Percentiles rank a stretch among this genome's conserved stretches.
These are phyloP conservation scores for Zaprionus nigranus DNA, from an alignment of 1,140 invertebrate species.

Conservation along the genomic window DNA sequence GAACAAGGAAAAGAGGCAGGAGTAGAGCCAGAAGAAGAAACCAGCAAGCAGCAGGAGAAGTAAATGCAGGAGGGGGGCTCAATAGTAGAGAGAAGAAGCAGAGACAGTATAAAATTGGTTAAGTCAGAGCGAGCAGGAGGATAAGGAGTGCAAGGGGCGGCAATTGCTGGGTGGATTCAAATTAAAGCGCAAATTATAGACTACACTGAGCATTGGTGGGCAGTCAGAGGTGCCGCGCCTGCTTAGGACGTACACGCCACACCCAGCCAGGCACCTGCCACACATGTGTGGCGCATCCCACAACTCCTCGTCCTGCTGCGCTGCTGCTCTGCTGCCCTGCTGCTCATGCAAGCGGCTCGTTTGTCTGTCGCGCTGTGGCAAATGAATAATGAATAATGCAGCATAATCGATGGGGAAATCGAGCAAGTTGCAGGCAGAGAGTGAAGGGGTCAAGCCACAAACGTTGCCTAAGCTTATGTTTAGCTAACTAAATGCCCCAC, in stretches of 20 bases:
- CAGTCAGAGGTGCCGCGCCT: constrained; percentile 1
- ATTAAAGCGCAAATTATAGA: constrained; percentile 9
- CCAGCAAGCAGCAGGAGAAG: background rate
- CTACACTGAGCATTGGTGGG: background rate
- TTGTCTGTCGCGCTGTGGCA: constrained; percentile 2
- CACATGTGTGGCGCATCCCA: background rate
- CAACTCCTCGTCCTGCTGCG: background rate
- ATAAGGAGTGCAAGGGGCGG: background rate
- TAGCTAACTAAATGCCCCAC: constrained; percentile 26
- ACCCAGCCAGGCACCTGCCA: background rate
- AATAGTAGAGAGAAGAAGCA: too few species aligned
- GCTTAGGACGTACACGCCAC: background rate
- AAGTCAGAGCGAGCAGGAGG: background rate
- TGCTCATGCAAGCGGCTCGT: background rate
- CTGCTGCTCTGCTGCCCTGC: background rate
- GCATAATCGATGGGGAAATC: background rate
- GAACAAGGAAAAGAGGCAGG: background rate
- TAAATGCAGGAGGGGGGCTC: background rate
- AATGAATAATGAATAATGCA: constrained; percentile 9
- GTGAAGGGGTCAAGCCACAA: background rate
- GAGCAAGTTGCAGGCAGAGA: background rate
- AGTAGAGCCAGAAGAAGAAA: background rate
- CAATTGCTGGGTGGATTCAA: background rate
- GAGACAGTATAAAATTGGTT: too few species aligned
- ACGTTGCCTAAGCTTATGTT: constrained; percentile 21